phyloP scores from a whole-genome alignment of 2,113 vertebrate genomes.

The Cervus canadensis region DNA sequence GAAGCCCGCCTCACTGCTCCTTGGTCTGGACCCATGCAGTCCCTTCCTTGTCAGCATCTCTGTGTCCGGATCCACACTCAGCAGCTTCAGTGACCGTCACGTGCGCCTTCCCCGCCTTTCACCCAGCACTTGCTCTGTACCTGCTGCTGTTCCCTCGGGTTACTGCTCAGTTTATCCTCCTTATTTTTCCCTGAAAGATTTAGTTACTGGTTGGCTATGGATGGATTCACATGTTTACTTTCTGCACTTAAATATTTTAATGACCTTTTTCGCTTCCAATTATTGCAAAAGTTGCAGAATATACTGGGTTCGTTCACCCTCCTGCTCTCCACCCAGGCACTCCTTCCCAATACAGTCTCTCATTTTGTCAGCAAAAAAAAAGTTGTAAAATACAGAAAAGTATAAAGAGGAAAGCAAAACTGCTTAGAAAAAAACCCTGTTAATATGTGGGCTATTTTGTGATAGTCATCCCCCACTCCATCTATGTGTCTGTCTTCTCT shows the following conservation, averaged over 20 bases:
- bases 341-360: background rate
- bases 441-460: background rate
- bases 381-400: background rate
- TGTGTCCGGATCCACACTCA: background rate
- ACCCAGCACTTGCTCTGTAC: background rate
- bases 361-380: background rate
- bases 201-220: background rate
- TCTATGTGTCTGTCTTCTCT: background rate
- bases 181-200: background rate
- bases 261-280: background rate
- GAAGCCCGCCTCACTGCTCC: background rate
- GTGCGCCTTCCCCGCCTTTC: background rate
- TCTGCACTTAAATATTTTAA: background rate
- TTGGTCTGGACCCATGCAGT: background rate
- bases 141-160: background rate
- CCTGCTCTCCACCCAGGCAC: background rate
- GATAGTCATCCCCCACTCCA: background rate
- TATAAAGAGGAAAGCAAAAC: background rate
- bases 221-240: background rate
- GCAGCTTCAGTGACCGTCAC: background rate
- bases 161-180: background rate
- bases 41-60: background rate
- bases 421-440: background rate
- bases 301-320: background rate
- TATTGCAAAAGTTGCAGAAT: background rate